Conservation (phyloP, 2,888 invertebrate species). For the Drosophila lutescens region DNA sequence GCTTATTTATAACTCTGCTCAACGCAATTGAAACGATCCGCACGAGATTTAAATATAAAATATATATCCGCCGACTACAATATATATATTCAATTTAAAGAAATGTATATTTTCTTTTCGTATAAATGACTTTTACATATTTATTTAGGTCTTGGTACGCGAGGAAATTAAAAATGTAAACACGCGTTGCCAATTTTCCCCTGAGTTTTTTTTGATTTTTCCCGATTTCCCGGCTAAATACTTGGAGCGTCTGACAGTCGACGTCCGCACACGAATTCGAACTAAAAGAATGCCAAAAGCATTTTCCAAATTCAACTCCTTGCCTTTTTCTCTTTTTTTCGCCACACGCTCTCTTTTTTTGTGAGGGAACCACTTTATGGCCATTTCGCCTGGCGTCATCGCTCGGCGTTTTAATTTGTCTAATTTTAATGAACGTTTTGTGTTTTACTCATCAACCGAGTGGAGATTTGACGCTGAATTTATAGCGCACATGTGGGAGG, state of each 20-base stretch:
- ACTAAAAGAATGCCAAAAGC: constrained; percentile 70
- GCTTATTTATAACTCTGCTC: constrained; percentile 50
- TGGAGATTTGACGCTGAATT: constrained; percentile 33
- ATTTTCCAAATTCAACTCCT: constrained; percentile 76
- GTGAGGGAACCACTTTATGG: constrained; percentile 40
- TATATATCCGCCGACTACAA: background rate
- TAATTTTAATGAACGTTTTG: constrained; percentile 72
- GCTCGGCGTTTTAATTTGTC: constrained; percentile 59
- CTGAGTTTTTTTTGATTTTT: constrained; percentile 10
- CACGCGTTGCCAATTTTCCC: constrained; percentile 20
- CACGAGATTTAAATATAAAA: constrained; percentile 34
- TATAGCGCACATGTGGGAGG: constrained; percentile 45
- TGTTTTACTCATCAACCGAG: constrained; percentile 29
- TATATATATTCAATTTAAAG: constrained; percentile 9
- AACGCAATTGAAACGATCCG: constrained; percentile 55
- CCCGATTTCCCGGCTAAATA: constrained; percentile 49
- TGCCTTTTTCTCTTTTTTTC: constrained; percentile 46
- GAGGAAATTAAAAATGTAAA: constrained; percentile 26
- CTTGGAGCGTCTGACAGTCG: constrained; percentile 55
- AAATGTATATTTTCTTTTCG: constrained; percentile 36
- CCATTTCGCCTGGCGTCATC: constrained; percentile 53
- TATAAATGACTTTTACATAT: constrained; percentile 60
- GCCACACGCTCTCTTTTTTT: constrained; percentile 16
- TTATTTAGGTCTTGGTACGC: constrained; percentile 19
- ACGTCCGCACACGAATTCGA: constrained; percentile 69